Percentiles rank a stretch among this genome's conserved stretches.
These are phyloP conservation scores for Cheilosia vulpina DNA, from an alignment of 2,888 invertebrate genomes.

Conservation along the genomic window DNA sequence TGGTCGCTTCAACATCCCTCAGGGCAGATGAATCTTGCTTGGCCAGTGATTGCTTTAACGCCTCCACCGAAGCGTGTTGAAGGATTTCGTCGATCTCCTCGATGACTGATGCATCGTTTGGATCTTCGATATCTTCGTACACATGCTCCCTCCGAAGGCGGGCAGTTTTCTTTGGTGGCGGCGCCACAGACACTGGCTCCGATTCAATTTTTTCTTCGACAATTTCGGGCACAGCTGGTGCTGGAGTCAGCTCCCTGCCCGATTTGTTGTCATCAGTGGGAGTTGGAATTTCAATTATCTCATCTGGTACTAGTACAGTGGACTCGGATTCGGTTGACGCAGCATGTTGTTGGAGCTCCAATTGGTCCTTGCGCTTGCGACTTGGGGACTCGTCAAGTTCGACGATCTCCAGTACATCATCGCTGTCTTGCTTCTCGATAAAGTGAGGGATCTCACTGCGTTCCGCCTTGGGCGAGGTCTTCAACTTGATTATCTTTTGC, in stretches of 20 bases:
- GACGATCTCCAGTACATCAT: conserved; percentile 83
- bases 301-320: conserved; percentile 81
- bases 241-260: conserved; percentile 63
- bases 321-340: conserved; percentile 72
- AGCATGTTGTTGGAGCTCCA: conserved; percentile 69
- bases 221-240: conserved; percentile 84
- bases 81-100: conserved; percentile 78
- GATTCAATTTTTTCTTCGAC: conserved; percentile 71
- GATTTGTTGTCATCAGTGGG: conserved; percentile 25
- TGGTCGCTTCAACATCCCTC: conserved; percentile 84
- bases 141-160: conserved; percentile 86
- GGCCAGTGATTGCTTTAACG: conserved; percentile 80
- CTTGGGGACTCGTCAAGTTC: conserved; percentile 83
- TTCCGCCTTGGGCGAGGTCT: conserved; percentile 86
- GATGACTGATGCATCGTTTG: conserved; percentile 52
- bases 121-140: conserved; percentile 86
- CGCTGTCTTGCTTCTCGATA: conserved; percentile 83
- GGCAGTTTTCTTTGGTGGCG: conserved; percentile 81
- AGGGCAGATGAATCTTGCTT: conserved; percentile 84
- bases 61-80: conserved; percentile 79
- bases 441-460: conserved; percentile 84
- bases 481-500: conserved; percentile 86
- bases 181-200: conserved; percentile 60
- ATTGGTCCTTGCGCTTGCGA: conserved; percentile 79
- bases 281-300: conserved; percentile 81